Conservation (phyloP, 2,113 vertebrate species). For the Hippopotamus amphibius region DNA sequence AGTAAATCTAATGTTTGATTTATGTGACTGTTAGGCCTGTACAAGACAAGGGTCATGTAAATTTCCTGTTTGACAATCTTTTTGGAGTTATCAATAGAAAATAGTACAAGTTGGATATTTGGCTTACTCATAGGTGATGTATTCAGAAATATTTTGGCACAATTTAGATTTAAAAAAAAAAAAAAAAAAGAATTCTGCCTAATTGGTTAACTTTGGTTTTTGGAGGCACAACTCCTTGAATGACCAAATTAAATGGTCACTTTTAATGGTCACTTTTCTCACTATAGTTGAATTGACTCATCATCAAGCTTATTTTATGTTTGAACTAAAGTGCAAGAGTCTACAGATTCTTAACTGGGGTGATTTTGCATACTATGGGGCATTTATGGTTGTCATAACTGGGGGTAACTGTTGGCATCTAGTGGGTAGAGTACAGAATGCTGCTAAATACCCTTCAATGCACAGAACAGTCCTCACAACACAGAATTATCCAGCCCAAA, state of each 20-base stretch:
- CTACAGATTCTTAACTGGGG: neutral
- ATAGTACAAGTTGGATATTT: neutral
- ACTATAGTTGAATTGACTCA: neutral
- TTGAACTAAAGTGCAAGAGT: neutral
- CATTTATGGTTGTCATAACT: neutral
- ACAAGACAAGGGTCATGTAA: neutral
- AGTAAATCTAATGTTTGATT: neutral
- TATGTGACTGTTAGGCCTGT: neutral
- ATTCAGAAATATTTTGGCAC: neutral
- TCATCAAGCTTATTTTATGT: neutral
- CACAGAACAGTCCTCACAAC: neutral
- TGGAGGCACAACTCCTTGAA: neutral
- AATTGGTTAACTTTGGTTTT: neutral
- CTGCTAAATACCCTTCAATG: neutral
- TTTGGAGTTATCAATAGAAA: neutral
- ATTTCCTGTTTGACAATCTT: neutral
- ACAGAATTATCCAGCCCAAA: neutral
- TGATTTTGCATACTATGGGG: neutral
- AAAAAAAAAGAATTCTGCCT: neutral
- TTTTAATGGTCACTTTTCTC: neutral
- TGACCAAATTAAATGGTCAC: neutral
- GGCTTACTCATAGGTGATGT: neutral
- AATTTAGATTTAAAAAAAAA: neutral
- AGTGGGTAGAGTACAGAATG: fast-evolving
- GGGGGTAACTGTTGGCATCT: neutral